A percentile compares a stretch with the other conserved stretches of the same genome.
Conservation (phyloP, 2,797 vertebrate genomes). For the Anabas testudineus region DNA sequence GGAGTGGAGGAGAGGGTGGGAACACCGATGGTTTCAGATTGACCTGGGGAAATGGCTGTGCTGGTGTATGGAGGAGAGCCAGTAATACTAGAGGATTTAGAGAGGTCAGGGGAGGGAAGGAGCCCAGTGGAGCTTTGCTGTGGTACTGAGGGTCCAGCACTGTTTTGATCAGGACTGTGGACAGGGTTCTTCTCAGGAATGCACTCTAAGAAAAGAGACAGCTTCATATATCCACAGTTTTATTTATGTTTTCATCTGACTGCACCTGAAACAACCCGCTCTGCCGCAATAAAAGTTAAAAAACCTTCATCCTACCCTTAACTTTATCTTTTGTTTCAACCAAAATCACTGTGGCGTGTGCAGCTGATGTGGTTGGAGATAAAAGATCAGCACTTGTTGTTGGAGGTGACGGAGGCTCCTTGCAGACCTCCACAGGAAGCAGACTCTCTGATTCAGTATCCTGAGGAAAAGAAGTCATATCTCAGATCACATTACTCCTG, state of each 20-base stretch:
- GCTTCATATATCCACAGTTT: not conserved
- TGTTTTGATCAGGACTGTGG: not conserved
- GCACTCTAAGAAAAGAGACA: constrained; percentile 23
- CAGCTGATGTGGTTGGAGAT: not conserved
- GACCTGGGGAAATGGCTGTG: not conserved
- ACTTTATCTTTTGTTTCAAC: not conserved
- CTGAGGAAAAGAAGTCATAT: constrained; percentile 37
- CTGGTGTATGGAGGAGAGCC: not conserved
- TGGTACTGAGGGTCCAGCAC: not conserved
- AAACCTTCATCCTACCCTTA: constrained; percentile 15
- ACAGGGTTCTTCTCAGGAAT: not conserved
- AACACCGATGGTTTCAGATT: not conserved
- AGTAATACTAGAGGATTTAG: fast-evolving
- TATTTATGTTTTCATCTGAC: too few species aligned
- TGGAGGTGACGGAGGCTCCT: not conserved
- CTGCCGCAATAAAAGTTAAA: too few species aligned
- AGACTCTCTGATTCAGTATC: constrained; percentile 66
- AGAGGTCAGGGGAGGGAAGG: not conserved
- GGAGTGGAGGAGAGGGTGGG: not conserved
- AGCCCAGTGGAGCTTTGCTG: not conserved
- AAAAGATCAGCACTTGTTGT: not conserved
- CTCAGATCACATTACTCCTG: not conserved
- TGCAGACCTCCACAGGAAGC: constrained; percentile 38
- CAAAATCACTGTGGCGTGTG: too few species aligned
- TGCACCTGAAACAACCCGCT: too few species aligned